phyloP scores from a whole-genome alignment of 2,888 invertebrate genomes.

The Lasioglossum marginatum region DNA sequence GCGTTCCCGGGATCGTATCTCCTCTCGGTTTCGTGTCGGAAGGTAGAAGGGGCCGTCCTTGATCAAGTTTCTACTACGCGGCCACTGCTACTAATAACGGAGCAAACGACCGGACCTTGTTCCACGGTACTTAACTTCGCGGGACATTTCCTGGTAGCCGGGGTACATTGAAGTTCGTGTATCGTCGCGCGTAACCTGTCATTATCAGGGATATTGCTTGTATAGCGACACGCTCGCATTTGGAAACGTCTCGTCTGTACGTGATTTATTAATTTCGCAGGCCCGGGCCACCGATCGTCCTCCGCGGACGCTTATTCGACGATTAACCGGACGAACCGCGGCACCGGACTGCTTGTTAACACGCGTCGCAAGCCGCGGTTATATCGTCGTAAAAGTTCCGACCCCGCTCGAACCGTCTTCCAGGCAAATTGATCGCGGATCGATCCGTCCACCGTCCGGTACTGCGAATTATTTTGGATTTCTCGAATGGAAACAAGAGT shows the following conservation, averaged over 20 bases:
- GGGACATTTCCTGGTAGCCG: slow-evolving; percentile 65
- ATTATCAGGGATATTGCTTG: slow-evolving; percentile 69
- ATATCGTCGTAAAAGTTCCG: slow-evolving; percentile 19
- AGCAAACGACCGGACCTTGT: slow-evolving; percentile 63
- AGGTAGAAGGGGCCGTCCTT: slow-evolving; percentile 30
- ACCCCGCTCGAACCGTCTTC: neutral
- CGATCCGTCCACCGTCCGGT: neutral
- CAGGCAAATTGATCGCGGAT: slow-evolving; percentile 12
- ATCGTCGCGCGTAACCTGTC: slow-evolving; percentile 68
- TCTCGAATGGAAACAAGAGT: too few relatives aligned
- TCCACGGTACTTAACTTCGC: slow-evolving; percentile 66
- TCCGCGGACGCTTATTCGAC: slow-evolving; percentile 15
- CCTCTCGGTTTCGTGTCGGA: slow-evolving; percentile 35
- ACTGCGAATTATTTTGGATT: neutral
- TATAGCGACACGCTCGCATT: slow-evolving; percentile 57
- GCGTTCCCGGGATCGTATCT: slow-evolving; percentile 2
- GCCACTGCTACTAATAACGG: slow-evolving; percentile 54
- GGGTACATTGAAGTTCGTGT: slow-evolving; percentile 65
- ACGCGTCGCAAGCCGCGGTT: slow-evolving; percentile 14
- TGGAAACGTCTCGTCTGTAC: slow-evolving; percentile 57
- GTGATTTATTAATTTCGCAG: slow-evolving; percentile 66
- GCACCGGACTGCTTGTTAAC: slow-evolving; percentile 32
- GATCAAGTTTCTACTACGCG: slow-evolving; percentile 48
- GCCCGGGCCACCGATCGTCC: slow-evolving; percentile 28
- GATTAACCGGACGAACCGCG: slow-evolving; percentile 23